Conservation (phyloP, 2,113 vertebrate genomes). For the Tyto alba region DNA sequence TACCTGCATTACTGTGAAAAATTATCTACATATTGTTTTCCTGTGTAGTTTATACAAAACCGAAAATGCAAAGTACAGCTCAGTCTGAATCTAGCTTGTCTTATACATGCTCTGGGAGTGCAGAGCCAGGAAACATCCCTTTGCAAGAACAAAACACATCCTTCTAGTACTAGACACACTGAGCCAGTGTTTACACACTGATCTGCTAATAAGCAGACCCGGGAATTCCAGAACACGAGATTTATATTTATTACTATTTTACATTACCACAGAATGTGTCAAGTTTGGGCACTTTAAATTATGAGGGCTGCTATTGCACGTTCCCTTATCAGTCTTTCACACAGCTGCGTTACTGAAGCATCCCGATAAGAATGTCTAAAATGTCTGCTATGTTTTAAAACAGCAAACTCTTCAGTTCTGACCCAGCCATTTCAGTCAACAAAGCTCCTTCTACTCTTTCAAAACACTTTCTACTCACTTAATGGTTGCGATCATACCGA, state of each 20-base stretch:
- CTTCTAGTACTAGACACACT: background rate
- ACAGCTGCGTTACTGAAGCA: slow-evolving; percentile 29
- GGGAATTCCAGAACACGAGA: background rate
- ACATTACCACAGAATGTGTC: background rate
- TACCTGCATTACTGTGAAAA: background rate
- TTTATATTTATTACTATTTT: slow-evolving; percentile 50
- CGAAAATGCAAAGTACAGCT: background rate
- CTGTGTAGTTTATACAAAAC: background rate
- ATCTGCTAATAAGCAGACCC: slow-evolving; percentile 36
- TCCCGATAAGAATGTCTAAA: slow-evolving; percentile 48
- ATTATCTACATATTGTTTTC: background rate
- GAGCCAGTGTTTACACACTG: slow-evolving; percentile 38
- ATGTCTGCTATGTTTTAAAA: slow-evolving; percentile 53
- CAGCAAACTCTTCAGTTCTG: slow-evolving; percentile 28
- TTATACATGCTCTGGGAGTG: background rate
- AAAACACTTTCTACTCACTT: slow-evolving; percentile 3
- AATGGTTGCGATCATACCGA: background rate
- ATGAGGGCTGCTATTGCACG: background rate
- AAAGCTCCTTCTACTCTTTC: background rate
- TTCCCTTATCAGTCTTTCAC: slow-evolving; percentile 46
- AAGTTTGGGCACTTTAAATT: slow-evolving; percentile 45
- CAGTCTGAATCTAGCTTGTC: background rate
- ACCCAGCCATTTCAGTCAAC: background rate
- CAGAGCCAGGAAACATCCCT: background rate
- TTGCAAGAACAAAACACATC: background rate